Evolutionary conservation across 2,113 vertebrate genomes (phyloP).

Genomic region (Aleadryas rufinucha): DNA sequence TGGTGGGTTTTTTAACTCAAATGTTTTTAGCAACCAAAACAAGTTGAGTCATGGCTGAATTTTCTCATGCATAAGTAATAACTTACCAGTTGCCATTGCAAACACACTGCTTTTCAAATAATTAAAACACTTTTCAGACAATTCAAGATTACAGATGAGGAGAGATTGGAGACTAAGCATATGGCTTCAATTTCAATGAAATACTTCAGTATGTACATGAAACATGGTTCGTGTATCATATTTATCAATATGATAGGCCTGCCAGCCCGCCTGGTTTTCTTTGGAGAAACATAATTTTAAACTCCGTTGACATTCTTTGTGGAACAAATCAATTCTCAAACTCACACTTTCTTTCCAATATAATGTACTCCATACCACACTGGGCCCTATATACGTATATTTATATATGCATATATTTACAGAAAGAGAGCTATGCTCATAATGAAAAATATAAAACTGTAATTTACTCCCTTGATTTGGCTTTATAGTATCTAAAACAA

Average conservation of each 20-base stretch:
- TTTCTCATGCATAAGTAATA: slow-evolving; percentile 25
- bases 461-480: neutral
- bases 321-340: neutral
- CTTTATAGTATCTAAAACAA: neutral
- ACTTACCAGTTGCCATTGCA: neutral
- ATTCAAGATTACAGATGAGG: slow-evolving; percentile 1
- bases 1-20: neutral
- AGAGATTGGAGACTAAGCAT: neutral
- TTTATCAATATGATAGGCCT: neutral
- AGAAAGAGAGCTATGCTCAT: neutral
- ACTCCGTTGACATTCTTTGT: neutral
- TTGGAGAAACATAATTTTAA: neutral
- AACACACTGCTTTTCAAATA: slow-evolving; percentile 10
- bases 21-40: slow-evolving; percentile 25
- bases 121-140: slow-evolving; percentile 16
- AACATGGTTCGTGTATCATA: neutral
- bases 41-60: slow-evolving; percentile 19
- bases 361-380: neutral
- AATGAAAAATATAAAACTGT: neutral
- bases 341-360: neutral
- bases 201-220: neutral
- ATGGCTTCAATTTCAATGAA: neutral
- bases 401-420: neutral
- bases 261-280: neutral
- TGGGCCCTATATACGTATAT: neutral